A percentile compares a stretch with the other conserved stretches of the same genome.
phyloP scores from a whole-genome alignment of 2,888 invertebrate genomes.

The Diaprepes abbreviatus region DNA sequence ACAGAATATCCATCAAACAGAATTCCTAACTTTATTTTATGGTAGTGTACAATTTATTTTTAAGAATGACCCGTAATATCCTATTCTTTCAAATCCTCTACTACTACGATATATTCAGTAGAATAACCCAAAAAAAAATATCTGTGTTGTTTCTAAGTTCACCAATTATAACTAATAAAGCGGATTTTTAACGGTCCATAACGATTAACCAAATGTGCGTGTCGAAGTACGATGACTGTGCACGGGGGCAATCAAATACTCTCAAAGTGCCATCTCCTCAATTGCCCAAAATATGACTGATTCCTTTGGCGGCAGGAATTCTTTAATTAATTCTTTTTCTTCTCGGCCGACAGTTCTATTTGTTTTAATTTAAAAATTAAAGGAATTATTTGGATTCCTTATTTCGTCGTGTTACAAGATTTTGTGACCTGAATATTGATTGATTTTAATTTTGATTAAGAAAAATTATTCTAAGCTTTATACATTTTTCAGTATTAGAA shows the following conservation, averaged over 20 bases:
- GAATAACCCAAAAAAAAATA: not conserved
- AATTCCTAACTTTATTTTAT: too few relatives aligned
- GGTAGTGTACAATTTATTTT: too few relatives aligned
- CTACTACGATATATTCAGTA: too few relatives aligned
- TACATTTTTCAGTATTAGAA: too few relatives aligned
- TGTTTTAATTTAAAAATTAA: slow-evolving; percentile 27
- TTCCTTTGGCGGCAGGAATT: slow-evolving; percentile 62
- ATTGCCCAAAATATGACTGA: slow-evolving; percentile 64
- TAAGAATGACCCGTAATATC: too few relatives aligned
- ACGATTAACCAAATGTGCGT: slow-evolving; percentile 17
- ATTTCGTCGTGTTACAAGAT: not conserved
- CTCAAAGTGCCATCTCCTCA: slow-evolving; percentile 52
- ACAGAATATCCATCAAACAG: too few relatives aligned
- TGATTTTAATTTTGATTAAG: not conserved
- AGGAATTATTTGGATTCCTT: not conserved
- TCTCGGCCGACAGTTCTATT: slow-evolving; percentile 28
- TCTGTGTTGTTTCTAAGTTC: slow-evolving; percentile 2
- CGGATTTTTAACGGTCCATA: slow-evolving; percentile 14
- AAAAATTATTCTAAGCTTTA: too few relatives aligned
- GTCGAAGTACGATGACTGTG: slow-evolving; percentile 26
- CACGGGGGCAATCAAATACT: slow-evolving; percentile 25
- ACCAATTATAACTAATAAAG: slow-evolving; percentile 21
- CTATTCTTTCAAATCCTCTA: too few relatives aligned
- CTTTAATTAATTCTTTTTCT: slow-evolving; percentile 51
- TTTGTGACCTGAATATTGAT: not conserved